Percentiles rank a stretch among this genome's conserved stretches.
These are phyloP conservation scores for Dolomedes plantarius DNA, from an alignment of 2,888 invertebrate species.

Conservation along the genomic window DNA sequence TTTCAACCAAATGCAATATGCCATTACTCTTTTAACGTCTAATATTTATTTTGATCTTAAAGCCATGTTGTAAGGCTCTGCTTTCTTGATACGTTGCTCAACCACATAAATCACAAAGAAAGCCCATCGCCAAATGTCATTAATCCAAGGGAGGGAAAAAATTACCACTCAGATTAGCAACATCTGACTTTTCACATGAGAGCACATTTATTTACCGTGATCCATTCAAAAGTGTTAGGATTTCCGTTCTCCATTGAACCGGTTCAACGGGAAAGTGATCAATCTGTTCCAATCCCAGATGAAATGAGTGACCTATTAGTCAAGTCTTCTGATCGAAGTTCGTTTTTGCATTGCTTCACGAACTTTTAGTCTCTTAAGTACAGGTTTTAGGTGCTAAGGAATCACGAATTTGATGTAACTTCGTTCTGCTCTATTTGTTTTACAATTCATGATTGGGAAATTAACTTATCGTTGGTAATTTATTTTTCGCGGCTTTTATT, in stretches of 20 bases:
- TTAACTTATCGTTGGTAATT: not conserved
- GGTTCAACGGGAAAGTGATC: constrained; percentile 65
- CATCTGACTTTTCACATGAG: not conserved
- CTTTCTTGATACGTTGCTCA: too few relatives aligned
- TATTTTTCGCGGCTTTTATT: not conserved
- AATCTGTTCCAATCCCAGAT: constrained; percentile 33
- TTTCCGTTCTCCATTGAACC: constrained; percentile 42
- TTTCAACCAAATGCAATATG: too few relatives aligned
- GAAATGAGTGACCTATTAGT: constrained; percentile 66
- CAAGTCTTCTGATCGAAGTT: constrained; percentile 27
- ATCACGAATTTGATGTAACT: constrained; percentile 2
- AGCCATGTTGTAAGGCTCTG: too few relatives aligned
- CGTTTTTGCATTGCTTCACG: not conserved
- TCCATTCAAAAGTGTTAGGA: not conserved
- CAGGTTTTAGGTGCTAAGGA: not conserved
- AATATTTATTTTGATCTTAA: too few relatives aligned
- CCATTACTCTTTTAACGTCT: too few relatives aligned
- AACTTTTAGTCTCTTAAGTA: not conserved
- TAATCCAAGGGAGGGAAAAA: too few relatives aligned
- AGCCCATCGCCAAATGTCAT: too few relatives aligned
- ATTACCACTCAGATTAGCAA: too few relatives aligned
- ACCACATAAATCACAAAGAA: too few relatives aligned
- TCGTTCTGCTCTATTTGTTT: not conserved
- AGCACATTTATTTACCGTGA: not conserved
- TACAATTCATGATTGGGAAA: not conserved